Percentiles rank a stretch among this genome's conserved stretches.
These are phyloP conservation scores for Spialia ferax DNA, from an alignment of 2,888 invertebrate species.

Conservation along the genomic window DNA sequence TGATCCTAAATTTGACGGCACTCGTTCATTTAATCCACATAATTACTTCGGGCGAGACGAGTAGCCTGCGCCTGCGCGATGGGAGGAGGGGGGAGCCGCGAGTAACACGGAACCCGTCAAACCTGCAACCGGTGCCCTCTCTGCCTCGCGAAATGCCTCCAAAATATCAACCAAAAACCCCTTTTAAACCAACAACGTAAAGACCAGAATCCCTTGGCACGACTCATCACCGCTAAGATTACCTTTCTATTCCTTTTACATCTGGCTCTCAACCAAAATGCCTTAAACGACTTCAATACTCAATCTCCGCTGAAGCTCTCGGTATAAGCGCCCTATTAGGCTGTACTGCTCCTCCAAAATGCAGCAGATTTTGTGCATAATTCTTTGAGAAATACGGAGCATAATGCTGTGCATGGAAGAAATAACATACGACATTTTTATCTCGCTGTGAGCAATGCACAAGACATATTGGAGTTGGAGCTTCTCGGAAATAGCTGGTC, in stretches of 20 bases:
- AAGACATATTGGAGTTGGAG: constrained; percentile 66
- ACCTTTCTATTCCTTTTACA: constrained; percentile 71
- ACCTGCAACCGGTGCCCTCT: constrained; percentile 73
- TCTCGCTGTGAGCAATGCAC: constrained; percentile 59
- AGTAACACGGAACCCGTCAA: constrained; percentile 84
- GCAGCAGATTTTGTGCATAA: constrained; percentile 2
- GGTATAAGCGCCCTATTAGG: constrained; percentile 71
- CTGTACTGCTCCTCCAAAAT: constrained; percentile 47
- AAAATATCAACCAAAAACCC: constrained; percentile 47
- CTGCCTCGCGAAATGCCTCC: constrained; percentile 76
- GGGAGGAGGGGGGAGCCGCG: constrained; percentile 50
- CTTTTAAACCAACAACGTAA: constrained; percentile 42
- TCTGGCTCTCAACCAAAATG: constrained; percentile 62
- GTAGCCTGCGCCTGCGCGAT: constrained; percentile 58
- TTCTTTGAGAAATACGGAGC: neutral
- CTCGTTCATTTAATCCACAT: constrained; percentile 51
- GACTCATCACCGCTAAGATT: constrained; percentile 42
- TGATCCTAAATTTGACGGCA: constrained; percentile 43
- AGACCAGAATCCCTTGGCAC: constrained; percentile 42
- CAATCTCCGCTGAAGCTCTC: constrained; percentile 65
- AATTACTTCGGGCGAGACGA: constrained; percentile 52
- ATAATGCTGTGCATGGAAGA: neutral
- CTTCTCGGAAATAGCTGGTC: constrained; percentile 71
- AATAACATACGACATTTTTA: neutral
- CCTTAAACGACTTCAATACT: constrained; percentile 69